These are phyloP conservation scores for Drosophila cognata DNA, from an alignment of 2,888 invertebrate genomes.

Conservation along the genomic window DNA sequence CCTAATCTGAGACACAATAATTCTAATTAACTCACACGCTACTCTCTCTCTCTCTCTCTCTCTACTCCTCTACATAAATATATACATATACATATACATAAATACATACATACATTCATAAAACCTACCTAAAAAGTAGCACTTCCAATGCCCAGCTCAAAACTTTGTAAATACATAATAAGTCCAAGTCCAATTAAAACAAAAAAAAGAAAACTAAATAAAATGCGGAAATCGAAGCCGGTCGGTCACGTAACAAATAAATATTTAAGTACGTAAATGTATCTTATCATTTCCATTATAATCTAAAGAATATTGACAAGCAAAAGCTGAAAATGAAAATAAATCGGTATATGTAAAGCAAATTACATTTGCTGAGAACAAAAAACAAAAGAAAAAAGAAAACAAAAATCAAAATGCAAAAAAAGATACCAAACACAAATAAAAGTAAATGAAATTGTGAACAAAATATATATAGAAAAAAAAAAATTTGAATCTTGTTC, in stretches of 20 bases:
- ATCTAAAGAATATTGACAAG: constrained; percentile 18
- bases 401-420: constrained; percentile 7
- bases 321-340: constrained; percentile 9
- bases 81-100: constrained; percentile 1
- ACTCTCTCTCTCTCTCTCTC: constrained; percentile 7
- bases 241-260: constrained; percentile 40
- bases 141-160: constrained; percentile 41
- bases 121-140: constrained; percentile 15
- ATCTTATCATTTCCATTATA: constrained; percentile 63
- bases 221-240: constrained; percentile 28
- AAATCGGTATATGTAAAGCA: constrained; percentile 49
- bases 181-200: constrained; percentile 32
- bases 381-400: constrained; percentile 13
- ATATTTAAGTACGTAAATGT: constrained; percentile 50
- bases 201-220: neutral
- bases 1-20: constrained; percentile 5
- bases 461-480: constrained; percentile 62
- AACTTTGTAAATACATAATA: constrained; percentile 41
- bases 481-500: constrained; percentile 17
- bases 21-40: neutral
- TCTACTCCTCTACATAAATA: constrained; percentile 7
- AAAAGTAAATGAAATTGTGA: constrained; percentile 50
- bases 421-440: constrained; percentile 9
- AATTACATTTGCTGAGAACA: constrained; percentile 65
- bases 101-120: constrained; percentile 16